A percentile compares a stretch with the other conserved stretches of the same genome.
Evolutionary conservation across 2,888 invertebrate genomes (phyloP).

Genomic region (Unio delphinus): DNA sequence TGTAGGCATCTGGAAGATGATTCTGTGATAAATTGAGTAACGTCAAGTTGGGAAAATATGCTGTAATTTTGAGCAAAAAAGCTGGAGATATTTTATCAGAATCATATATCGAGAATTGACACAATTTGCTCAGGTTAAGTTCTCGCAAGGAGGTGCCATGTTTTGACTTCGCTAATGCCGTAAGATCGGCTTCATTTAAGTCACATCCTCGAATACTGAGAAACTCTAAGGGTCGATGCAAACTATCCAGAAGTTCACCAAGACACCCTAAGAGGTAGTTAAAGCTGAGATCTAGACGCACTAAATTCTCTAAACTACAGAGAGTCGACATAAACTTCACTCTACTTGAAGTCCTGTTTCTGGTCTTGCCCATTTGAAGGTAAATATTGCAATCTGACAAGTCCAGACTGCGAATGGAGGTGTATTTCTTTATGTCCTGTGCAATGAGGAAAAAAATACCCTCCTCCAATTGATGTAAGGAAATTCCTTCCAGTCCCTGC

Average conservation of each 20-base stretch:
- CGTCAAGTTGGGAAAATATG: conserved; percentile 44
- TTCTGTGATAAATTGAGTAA: conserved; percentile 57
- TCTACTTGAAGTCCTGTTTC: conserved; percentile 48
- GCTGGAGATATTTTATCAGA: conserved; percentile 46
- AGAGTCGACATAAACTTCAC: conserved; percentile 30
- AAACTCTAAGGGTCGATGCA: conserved; percentile 47
- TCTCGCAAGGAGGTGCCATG: conserved; percentile 49
- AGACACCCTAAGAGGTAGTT: conserved; percentile 60
- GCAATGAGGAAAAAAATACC: conserved; percentile 50
- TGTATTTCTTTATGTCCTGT: conserved; percentile 45
- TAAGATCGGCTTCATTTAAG: conserved; percentile 50
- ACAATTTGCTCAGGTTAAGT: conserved; percentile 56
- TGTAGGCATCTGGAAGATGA: conserved; percentile 43
- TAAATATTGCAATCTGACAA: conserved; percentile 60
- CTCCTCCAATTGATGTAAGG: conserved; percentile 58
- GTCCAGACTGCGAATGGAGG: conserved; percentile 44
- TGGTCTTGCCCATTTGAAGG: conserved; percentile 56
- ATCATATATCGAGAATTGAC: conserved; percentile 55
- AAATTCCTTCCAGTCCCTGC: conserved; percentile 57
- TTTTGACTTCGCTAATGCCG: conserved; percentile 40
- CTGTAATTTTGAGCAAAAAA: conserved; percentile 42
- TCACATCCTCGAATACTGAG: conserved; percentile 58
- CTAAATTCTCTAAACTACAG: conserved; percentile 30
- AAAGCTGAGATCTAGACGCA: conserved; percentile 52
- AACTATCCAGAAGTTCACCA: conserved; percentile 48